phyloP scores from a whole-genome alignment of 1,140 invertebrate genomes.

The Penaeus japonicus region DNA sequence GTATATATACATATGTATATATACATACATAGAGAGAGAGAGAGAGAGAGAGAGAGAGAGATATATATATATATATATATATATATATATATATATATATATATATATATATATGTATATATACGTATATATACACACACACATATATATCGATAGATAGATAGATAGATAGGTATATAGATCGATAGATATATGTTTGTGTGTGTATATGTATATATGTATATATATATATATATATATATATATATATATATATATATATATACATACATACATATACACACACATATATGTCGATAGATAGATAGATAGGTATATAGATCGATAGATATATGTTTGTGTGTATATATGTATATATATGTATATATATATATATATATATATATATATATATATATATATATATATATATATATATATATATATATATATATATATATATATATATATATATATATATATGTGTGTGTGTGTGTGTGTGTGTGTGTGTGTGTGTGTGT shows the following conservation, averaged over 20 bases:
- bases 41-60: too few species aligned
- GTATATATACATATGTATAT: constrained; percentile 29
- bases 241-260: not conserved
- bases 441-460: constrained; percentile 26
- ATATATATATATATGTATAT: not conserved
- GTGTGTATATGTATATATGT: not conserved
- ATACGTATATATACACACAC: not conserved
- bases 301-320: not conserved
- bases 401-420: constrained; percentile 2
- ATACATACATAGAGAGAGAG: too few species aligned
- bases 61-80: not conserved
- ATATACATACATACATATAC: not conserved
- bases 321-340: not conserved
- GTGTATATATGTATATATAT: not conserved
- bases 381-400: not conserved
- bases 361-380: not conserved
- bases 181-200: not conserved
- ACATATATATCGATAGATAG: not conserved
- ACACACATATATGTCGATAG: not conserved
- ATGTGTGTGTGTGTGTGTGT: not conserved
- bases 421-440: constrained; percentile 35
- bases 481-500: not conserved
- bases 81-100: too few species aligned
- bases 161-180: not conserved
- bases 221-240: constrained; percentile 34